phyloP scores from a whole-genome alignment of 2,797 vertebrate species.

The Acanthopagrus latus region DNA sequence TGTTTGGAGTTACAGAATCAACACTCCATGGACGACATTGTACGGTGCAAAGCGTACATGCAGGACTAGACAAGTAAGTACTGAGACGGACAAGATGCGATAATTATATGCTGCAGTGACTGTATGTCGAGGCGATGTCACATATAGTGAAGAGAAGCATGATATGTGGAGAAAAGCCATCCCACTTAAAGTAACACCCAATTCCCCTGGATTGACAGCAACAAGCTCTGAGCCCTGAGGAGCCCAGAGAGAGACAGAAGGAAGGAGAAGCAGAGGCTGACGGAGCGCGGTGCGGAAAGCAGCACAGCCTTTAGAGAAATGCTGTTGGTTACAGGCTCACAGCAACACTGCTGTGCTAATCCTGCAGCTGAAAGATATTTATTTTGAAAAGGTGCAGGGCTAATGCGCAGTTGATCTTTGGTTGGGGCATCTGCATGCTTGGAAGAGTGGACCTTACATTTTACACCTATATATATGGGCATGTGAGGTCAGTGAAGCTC shows the following conservation, averaged over 20 bases:
- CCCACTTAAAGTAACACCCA: constrained; percentile 8
- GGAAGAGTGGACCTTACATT: not conserved
- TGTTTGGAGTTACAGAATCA: constrained; percentile 23
- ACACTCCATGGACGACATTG: constrained; percentile 21
- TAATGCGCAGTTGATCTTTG: not conserved
- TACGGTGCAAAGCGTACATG: constrained; percentile 41
- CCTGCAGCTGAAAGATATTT: not conserved
- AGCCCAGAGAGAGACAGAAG: constrained; percentile 20
- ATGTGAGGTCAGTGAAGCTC: not conserved
- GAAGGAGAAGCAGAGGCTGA: constrained; percentile 33
- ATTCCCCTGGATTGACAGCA: not conserved
- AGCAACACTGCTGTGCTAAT: not conserved
- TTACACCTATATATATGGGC: not conserved
- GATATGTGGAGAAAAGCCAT: constrained; percentile 33
- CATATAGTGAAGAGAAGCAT: constrained; percentile 21
- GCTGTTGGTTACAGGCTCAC: not conserved
- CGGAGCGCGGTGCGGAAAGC: constrained; percentile 9
- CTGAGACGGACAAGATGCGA: constrained; percentile 19
- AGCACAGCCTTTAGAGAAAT: not conserved
- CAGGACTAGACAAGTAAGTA: constrained; percentile 34
- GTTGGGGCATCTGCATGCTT: constrained; percentile 1
- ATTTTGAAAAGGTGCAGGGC: constrained; percentile 9
- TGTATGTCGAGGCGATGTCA: constrained; percentile 21
- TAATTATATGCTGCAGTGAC: constrained; percentile 16
- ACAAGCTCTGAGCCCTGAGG: not conserved